A percentile compares a stretch with the other conserved stretches of the same genome.
phyloP scores from a whole-genome alignment of 2,113 vertebrate species.

The Hyaena hyaena region DNA sequence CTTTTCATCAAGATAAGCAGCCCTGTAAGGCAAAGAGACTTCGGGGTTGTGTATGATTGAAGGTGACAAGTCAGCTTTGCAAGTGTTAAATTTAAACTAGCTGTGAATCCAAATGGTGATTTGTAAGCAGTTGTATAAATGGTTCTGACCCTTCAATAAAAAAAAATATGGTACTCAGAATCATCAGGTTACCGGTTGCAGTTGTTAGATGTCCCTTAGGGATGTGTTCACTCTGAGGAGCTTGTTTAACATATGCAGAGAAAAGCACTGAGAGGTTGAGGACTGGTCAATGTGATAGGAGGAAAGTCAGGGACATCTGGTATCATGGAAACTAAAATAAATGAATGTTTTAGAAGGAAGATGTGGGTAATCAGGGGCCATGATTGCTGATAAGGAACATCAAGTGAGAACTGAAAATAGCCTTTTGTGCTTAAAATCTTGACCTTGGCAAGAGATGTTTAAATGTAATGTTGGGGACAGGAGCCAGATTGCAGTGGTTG shows the following conservation, averaged over 20 bases:
- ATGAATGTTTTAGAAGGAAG: background rate
- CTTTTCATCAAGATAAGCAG: background rate
- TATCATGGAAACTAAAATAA: background rate
- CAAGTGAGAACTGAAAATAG: background rate
- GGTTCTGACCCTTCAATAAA: background rate
- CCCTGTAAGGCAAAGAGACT: background rate
- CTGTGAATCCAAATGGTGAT: background rate
- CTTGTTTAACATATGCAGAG: background rate
- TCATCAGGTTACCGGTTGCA: background rate
- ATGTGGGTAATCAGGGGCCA: background rate
- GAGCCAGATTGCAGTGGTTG: background rate
- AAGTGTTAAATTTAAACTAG: background rate
- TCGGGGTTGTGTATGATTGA: background rate
- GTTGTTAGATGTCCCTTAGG: background rate
- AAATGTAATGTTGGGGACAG: background rate
- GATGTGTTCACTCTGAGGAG: background rate
- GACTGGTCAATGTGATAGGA: background rate
- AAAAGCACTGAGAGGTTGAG: background rate
- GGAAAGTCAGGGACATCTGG: background rate
- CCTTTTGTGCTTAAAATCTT: conserved; percentile 40
- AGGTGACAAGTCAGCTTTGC: background rate
- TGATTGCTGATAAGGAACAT: background rate
- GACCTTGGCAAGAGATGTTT: conserved; percentile 22
- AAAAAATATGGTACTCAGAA: background rate
- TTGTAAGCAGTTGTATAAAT: background rate